Evolutionary conservation across 1,140 invertebrate species (phyloP).

Genomic region (Gryon sp.): DNA sequence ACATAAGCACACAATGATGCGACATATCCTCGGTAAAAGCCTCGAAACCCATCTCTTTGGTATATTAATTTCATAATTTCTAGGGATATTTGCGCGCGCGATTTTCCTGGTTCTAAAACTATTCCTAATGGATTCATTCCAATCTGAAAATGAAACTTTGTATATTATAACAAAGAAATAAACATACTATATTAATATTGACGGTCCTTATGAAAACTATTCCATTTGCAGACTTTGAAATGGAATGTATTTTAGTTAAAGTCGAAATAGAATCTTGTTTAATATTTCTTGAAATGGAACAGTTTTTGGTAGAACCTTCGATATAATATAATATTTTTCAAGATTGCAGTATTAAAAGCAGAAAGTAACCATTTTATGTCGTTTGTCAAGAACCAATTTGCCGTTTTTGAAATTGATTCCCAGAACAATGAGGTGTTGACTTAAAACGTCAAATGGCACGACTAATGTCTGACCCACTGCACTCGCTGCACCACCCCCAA

Average conservation of each 20-base stretch:
- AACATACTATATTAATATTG: background rate
- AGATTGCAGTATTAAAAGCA: too few relatives aligned
- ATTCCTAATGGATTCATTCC: slow-evolving; percentile 86
- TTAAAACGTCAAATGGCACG: slow-evolving; percentile 97
- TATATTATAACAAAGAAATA: slow-evolving; percentile 6
- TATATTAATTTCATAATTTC: slow-evolving; percentile 88
- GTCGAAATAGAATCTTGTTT: too few relatives aligned
- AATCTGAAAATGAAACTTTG: slow-evolving; percentile 72
- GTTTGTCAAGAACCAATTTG: slow-evolving; percentile 71
- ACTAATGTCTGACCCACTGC: slow-evolving; percentile 96
- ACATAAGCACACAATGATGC: slow-evolving; percentile 96
- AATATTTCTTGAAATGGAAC: too few relatives aligned
- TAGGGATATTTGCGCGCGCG: slow-evolving; percentile 83
- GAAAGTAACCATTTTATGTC: slow-evolving; percentile 54
- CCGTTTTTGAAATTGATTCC: slow-evolving; percentile 83
- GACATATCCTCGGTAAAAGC: slow-evolving; percentile 96
- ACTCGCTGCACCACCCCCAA: slow-evolving; percentile 93
- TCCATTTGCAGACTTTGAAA: too few relatives aligned
- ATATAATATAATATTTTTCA: too few relatives aligned
- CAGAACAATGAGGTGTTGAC: slow-evolving; percentile 97
- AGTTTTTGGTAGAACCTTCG: too few relatives aligned
- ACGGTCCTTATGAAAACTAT: too few relatives aligned
- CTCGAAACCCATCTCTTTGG: slow-evolving; percentile 88
- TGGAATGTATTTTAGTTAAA: too few relatives aligned
- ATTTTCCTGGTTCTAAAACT: slow-evolving; percentile 81